Percentiles rank a stretch among this genome's conserved stretches.
These are phyloP conservation scores for Leptestheria dahalacensis DNA, from an alignment of 1,140 invertebrate species.

Conservation along the genomic window DNA sequence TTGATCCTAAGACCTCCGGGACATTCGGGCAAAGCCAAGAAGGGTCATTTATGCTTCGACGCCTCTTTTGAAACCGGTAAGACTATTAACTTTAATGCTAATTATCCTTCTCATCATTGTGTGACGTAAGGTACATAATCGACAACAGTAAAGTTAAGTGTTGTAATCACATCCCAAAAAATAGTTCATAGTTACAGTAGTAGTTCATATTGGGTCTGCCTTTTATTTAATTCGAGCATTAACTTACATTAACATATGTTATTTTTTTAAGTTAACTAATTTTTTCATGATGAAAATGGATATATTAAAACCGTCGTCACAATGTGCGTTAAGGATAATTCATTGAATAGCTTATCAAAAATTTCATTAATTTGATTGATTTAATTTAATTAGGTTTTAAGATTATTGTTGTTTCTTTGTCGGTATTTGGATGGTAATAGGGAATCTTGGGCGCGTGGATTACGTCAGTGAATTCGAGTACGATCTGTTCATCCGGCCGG, in stretches of 20 bases:
- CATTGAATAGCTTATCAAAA: not conserved
- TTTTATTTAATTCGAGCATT: too few species aligned
- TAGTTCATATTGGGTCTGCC: too few species aligned
- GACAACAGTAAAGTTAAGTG: too few species aligned
- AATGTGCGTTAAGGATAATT: too few species aligned
- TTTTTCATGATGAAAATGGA: too few species aligned
- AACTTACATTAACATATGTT: too few species aligned
- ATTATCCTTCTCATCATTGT: not conserved
- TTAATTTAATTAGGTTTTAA: not conserved
- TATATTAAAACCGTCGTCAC: too few species aligned
- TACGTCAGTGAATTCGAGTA: conserved; percentile 88
- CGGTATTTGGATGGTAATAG: conserved; percentile 29
- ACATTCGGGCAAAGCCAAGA: conserved; percentile 83
- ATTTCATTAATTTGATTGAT: too few species aligned
- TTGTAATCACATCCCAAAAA: too few species aligned
- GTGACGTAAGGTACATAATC: too few species aligned
- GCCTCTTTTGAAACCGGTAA: conserved; percentile 84
- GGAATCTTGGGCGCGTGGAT: conserved; percentile 89
- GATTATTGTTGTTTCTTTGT: not conserved
- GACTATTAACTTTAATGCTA: conserved; percentile 5
- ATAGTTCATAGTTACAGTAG: too few species aligned
- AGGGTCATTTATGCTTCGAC: conserved; percentile 91
- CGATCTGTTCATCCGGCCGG: conserved; percentile 88
- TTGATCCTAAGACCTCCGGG: conserved; percentile 83
- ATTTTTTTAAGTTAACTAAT: too few species aligned